Base-by-base conservation (phyloP, 2,888 invertebrate genomes). In the Nebria brevicollis region DNA sequence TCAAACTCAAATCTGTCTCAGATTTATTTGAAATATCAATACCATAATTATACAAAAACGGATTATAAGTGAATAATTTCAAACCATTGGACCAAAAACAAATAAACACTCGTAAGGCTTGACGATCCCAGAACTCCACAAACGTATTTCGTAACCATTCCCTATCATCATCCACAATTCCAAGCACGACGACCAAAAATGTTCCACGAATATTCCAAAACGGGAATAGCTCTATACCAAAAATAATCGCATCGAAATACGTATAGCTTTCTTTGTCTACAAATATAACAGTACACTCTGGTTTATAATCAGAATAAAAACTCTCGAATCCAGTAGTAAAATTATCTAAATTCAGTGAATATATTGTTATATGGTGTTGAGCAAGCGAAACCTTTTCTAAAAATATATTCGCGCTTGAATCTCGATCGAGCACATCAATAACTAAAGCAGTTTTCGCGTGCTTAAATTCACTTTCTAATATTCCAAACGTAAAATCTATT, bases 21-120 rank as follows among this genome's bases (percentile, higher is more conserved):
- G 20, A 20, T 20, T 20, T 15, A 26, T 73, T 15, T 5, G 73
- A 72, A 34, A 77, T 72, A 41, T 77, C 77, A 7, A n/a, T 34
- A 34, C 34, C 72, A 65, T 72, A 77, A 41, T 77, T 77, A 34
- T 66, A 7, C 11, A 77, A 65, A 15, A 77, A 77, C 26, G 77
- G 77, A 73, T 77, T 73, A 72, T 77, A 77, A 8, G 65, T 20
- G n/a, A 65, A 72, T 7, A 77, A 15, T 77, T 77, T 75, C 6
- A 75, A n/a, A 6, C 64, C 64, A 25, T 75, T 72, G 72, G 42
- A 8, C 15, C 72, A 64, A 13, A 77, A 77, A 77, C 73, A 77
- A 34, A 77, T 72, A 13, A 72, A 13, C 0, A 77, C 72, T 26
- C 64, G 43, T 25, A 77, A 72, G n/a, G 41, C 66, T 72, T 73